Conservation (phyloP, 2,888 invertebrate species). For the Rotaria socialis region DNA sequence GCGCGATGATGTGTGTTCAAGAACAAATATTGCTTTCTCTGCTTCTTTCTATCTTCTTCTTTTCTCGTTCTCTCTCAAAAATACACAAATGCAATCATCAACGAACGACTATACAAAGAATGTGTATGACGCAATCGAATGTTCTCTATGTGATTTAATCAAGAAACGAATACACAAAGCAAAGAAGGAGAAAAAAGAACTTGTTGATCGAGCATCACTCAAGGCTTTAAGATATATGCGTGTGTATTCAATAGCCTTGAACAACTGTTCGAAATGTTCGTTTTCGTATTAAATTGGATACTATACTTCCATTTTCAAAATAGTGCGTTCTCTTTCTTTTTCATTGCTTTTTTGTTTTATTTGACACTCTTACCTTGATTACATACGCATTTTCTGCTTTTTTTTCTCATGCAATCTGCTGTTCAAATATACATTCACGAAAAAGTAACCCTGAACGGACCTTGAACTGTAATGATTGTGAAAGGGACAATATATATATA, state of each 20-base stretch:
- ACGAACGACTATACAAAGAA: not conserved
- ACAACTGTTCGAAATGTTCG: not conserved
- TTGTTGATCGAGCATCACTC: not conserved
- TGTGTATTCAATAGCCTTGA: not conserved
- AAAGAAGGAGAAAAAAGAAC: not conserved
- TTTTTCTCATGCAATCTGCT: constrained; percentile 11
- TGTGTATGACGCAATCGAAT: not conserved
- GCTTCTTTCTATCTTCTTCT: not conserved
- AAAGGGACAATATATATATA: not conserved
- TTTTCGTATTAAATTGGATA: constrained; percentile 13
- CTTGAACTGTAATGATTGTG: constrained; percentile 2
- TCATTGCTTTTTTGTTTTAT: not conserved
- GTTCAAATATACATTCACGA: constrained; percentile 1
- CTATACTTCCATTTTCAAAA: not conserved
- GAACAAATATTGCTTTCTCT: constrained; percentile 10
- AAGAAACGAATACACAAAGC: not conserved
- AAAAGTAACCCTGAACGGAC: constrained; percentile 29
- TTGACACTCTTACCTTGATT: not conserved
- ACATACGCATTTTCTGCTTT: not conserved
- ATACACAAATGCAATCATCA: constrained; percentile 7
- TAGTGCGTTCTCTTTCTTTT: not conserved
- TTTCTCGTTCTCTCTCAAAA: constrained; percentile 1
- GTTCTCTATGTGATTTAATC: not conserved
- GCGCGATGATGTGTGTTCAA: constrained; percentile 8
- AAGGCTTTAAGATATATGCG: not conserved